Evolutionary conservation across 1,140 invertebrate species (phyloP).

Genomic region (Drosophila baimaii): DNA sequence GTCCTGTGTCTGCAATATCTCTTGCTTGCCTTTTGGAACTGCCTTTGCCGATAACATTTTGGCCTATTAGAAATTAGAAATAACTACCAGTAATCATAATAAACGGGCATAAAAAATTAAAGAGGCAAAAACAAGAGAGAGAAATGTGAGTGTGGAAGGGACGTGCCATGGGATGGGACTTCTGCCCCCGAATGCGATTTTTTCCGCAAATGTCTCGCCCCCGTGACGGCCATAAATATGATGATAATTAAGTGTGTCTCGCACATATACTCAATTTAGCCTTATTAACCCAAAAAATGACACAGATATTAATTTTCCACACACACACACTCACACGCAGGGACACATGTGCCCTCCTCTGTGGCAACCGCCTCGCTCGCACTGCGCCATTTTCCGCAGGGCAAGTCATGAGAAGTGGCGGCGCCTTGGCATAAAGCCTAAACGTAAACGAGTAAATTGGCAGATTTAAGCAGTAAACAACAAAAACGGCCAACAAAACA

Average conservation of each 20-base stretch:
- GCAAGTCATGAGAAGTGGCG: slow-evolving; percentile 21
- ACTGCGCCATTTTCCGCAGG: slow-evolving; percentile 10
- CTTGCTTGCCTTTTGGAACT: not conserved
- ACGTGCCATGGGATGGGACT: too few relatives aligned
- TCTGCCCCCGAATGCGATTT: not conserved
- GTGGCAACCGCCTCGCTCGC: not conserved
- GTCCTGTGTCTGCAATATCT: not conserved
- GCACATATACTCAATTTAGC: slow-evolving; percentile 81
- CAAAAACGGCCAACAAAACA: slow-evolving; percentile 76
- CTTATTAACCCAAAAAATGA: slow-evolving; percentile 82
- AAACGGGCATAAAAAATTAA: slow-evolving; percentile 43
- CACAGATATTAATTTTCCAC: slow-evolving; percentile 78
- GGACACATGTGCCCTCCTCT: slow-evolving; percentile 6
- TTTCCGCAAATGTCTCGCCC: slow-evolving; percentile 16
- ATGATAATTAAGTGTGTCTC: slow-evolving; percentile 81
- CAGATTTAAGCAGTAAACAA: slow-evolving; percentile 83
- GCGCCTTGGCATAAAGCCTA: slow-evolving; percentile 65
- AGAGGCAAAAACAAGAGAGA: not conserved
- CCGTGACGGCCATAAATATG: slow-evolving; percentile 71
- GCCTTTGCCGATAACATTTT: slow-evolving; percentile 1
- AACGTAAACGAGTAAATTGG: slow-evolving; percentile 83
- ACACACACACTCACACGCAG: slow-evolving; percentile 17
- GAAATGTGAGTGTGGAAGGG: not conserved
- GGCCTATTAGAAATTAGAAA: slow-evolving; percentile 19
- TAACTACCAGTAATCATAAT: slow-evolving; percentile 54